These are phyloP conservation scores for Anagrus nilaparvatae DNA, from an alignment of 1,140 invertebrate genomes.

Conservation along the genomic window DNA sequence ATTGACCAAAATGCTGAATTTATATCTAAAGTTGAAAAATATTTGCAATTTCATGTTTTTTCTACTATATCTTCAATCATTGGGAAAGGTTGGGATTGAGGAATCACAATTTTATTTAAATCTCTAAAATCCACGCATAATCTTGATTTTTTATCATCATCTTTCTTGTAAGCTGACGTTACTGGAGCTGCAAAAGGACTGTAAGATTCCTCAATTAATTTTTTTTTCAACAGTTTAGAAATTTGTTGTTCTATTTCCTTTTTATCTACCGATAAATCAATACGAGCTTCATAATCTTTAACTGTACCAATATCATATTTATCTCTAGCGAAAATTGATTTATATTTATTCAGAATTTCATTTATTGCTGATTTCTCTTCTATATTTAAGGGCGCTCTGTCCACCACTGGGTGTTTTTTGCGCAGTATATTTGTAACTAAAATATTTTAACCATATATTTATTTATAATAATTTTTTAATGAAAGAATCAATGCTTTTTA, in stretches of 20 bases:
- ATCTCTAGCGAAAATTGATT: not conserved
- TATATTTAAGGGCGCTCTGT: too few species aligned
- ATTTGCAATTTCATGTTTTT: not conserved
- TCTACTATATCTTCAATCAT: not conserved
- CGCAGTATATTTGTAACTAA: not conserved
- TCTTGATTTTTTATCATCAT: constrained; percentile 1
- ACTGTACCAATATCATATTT: not conserved
- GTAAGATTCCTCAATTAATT: constrained; percentile 1
- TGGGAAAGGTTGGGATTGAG: constrained; percentile 2
- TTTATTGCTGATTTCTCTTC: not conserved
- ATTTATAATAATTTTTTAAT: too few species aligned
- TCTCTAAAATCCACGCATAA: constrained; percentile 2
- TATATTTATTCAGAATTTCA: not conserved
- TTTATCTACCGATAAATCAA: constrained; percentile 1
- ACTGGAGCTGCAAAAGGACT: not conserved
- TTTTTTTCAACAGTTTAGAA: constrained; percentile 1
- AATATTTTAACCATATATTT: constrained; percentile 10
- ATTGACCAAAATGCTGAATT: too few species aligned
- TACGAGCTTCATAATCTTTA: too few species aligned
- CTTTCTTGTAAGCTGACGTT: not conserved
- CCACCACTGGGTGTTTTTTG: too few species aligned
- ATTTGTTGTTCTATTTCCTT: constrained; percentile 2
- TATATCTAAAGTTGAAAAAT: too few species aligned
- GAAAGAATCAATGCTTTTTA: too few species aligned
- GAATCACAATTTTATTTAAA: constrained; percentile 1